Evolutionary conservation across 30 jellyfish, hydroid and myxozoan species (phyloP).

Genomic region (Aurelia sp.): DNA sequence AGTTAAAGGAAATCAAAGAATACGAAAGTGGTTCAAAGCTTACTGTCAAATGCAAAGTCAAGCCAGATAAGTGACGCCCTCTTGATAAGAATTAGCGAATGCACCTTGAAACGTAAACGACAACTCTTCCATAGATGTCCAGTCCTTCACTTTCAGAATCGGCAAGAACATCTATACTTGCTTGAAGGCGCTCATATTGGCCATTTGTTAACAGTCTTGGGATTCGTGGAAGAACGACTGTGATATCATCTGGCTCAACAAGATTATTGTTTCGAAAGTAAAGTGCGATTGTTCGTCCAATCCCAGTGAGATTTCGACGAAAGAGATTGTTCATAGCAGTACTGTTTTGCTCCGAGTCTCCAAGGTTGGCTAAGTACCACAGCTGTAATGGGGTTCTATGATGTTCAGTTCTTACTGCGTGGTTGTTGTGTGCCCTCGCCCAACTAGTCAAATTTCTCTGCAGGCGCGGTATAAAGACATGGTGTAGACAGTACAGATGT

Average conservation of each 20-base stretch:
- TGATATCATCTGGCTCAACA: not conserved
- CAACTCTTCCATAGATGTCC: not conserved
- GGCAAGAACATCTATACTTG: not conserved
- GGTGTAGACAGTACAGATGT: too few species aligned
- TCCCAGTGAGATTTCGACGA: not conserved
- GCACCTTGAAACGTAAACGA: conserved; percentile 1
- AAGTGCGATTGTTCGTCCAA: not conserved
- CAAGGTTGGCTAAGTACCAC: not conserved
- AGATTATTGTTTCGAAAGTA: not conserved
- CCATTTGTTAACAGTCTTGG: conserved; percentile 32
- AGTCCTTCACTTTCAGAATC: too few species aligned
- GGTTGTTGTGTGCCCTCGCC: not conserved
- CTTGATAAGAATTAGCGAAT: conserved; percentile 3
- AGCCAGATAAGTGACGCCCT: not conserved
- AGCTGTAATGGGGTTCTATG: not conserved
- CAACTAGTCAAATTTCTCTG: not conserved
- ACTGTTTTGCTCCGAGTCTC: not conserved
- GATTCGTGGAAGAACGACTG: conserved; percentile 20
- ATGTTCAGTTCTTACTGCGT: not conserved
- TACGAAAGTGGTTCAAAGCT: too few species aligned
- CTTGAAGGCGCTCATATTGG: not conserved
- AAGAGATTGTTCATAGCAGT: conserved; percentile 13
- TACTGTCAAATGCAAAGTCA: too few species aligned
- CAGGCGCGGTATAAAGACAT: too few species aligned
- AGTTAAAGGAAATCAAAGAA: too few species aligned